phyloP scores from a whole-genome alignment of 2,113 vertebrate species.

The Oreochromis niloticus region DNA sequence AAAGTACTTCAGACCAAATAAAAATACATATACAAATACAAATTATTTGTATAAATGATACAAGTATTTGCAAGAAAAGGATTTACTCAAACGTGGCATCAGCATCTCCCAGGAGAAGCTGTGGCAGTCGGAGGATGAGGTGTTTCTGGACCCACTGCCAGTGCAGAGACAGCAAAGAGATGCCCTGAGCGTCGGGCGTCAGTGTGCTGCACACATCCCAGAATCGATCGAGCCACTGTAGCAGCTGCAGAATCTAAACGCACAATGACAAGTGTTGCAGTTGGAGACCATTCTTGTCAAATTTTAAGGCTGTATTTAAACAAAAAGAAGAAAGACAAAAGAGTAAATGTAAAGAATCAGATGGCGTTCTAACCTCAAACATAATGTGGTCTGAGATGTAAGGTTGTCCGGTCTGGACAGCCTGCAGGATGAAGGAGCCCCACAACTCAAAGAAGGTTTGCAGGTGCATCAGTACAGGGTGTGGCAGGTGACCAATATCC shows the following conservation, averaged over 20 bases:
- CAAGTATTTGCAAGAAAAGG: background rate
- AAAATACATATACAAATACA: background rate
- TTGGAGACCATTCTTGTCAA: background rate
- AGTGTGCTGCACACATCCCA: conserved; percentile 80
- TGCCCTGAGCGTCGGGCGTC: conserved; percentile 74
- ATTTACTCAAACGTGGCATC: conserved; percentile 78
- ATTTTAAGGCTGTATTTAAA: background rate
- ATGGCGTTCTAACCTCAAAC: conserved; percentile 65
- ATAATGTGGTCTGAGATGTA: conserved; percentile 79
- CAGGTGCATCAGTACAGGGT: conserved; percentile 86
- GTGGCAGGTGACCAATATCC: conserved; percentile 82
- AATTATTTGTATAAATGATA: background rate
- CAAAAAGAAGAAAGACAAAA: background rate
- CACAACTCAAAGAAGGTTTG: conserved; percentile 88
- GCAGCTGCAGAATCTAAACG: conserved; percentile 65
- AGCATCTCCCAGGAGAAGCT: conserved; percentile 76
- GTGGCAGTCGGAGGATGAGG: conserved; percentile 78
- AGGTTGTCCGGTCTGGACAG: conserved; percentile 79
- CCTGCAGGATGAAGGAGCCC: conserved; percentile 79
- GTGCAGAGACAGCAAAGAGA: conserved; percentile 87
- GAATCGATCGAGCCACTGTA: conserved; percentile 87
- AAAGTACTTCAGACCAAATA: background rate
- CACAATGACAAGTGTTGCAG: background rate
- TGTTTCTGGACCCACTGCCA: conserved; percentile 97
- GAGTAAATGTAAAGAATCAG: background rate